Conservation (phyloP, 1,140 invertebrate genomes). For the Drosophila arawakana region DNA sequence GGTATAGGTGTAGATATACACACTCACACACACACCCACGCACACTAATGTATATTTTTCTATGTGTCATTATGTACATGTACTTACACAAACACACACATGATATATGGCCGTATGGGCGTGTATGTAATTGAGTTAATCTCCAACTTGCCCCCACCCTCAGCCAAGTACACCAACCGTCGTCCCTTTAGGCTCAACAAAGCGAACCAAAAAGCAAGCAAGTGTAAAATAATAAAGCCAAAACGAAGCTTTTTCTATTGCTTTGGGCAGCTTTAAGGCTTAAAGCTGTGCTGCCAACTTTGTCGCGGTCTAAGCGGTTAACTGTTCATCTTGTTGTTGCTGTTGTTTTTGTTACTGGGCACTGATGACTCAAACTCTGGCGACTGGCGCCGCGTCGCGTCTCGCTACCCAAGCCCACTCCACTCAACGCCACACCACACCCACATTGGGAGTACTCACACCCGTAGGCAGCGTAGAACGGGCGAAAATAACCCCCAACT, state of each 20-base stretch:
- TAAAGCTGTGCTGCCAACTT: conserved; percentile 56
- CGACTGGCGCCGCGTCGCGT: conserved; percentile 60
- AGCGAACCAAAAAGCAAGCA: conserved; percentile 27
- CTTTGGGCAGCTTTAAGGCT: conserved; percentile 63
- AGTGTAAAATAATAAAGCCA: conserved; percentile 48
- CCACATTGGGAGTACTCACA: conserved; percentile 22
- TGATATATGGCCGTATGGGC: conserved; percentile 29
- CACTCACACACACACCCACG: not conserved
- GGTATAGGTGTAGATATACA: conserved; percentile 33
- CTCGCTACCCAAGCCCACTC: conserved; percentile 26
- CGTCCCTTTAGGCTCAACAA: conserved; percentile 16
- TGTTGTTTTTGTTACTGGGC: conserved; percentile 35
- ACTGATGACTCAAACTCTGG: conserved; percentile 78
- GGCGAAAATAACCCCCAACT: conserved; percentile 69
- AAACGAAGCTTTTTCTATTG: conserved; percentile 53
- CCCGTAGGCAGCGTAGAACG: conserved; percentile 29
- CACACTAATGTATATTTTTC: not conserved
- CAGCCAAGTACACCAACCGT: not conserved
- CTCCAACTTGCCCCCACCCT: conserved; percentile 27
- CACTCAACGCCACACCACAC: conserved; percentile 34
- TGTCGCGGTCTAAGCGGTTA: conserved; percentile 24
- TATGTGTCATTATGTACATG: conserved; percentile 21
- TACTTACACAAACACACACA: not conserved
- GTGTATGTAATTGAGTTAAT: conserved; percentile 47
- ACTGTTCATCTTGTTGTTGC: conserved; percentile 26